These are phyloP conservation scores for Pteronura brasiliensis DNA, from an alignment of 2,113 vertebrate species.

Conservation along the genomic window DNA sequence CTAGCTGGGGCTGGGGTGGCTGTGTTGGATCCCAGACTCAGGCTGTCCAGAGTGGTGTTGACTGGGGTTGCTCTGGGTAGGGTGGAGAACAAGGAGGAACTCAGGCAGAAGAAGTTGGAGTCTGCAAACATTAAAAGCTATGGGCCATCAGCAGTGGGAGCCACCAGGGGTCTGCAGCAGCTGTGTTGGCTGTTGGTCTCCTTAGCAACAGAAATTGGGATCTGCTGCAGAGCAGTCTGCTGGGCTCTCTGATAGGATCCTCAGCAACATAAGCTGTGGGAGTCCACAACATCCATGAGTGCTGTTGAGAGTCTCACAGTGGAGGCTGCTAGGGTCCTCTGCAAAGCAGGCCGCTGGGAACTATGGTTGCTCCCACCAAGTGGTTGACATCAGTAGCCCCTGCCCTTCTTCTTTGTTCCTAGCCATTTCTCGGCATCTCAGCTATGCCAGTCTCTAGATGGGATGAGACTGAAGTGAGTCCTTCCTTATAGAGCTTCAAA, in stretches of 20 bases:
- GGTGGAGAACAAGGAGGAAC: neutral
- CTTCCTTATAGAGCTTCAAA: neutral
- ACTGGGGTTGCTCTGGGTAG: neutral
- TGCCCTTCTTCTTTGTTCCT: neutral
- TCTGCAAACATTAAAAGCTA: neutral
- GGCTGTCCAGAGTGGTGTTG: neutral
- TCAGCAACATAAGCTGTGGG: neutral
- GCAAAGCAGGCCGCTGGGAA: neutral
- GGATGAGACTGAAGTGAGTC: neutral
- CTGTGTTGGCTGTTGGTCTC: neutral
- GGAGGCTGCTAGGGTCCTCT: neutral
- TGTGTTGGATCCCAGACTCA: neutral
- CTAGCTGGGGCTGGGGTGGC: neutral
- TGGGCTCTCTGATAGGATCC: neutral
- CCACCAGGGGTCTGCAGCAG: neutral
- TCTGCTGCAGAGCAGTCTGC: neutral
- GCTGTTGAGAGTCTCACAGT: neutral
- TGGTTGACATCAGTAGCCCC: neutral
- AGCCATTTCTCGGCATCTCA: neutral
- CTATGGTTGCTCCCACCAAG: neutral
- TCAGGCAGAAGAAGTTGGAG: neutral
- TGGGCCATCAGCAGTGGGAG: neutral
- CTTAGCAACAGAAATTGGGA: neutral
- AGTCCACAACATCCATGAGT: neutral
- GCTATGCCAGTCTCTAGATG: neutral